Evolutionary conservation across 2,113 vertebrate genomes (phyloP).

Genomic region (Cyphomyrus discorhynchus): DNA sequence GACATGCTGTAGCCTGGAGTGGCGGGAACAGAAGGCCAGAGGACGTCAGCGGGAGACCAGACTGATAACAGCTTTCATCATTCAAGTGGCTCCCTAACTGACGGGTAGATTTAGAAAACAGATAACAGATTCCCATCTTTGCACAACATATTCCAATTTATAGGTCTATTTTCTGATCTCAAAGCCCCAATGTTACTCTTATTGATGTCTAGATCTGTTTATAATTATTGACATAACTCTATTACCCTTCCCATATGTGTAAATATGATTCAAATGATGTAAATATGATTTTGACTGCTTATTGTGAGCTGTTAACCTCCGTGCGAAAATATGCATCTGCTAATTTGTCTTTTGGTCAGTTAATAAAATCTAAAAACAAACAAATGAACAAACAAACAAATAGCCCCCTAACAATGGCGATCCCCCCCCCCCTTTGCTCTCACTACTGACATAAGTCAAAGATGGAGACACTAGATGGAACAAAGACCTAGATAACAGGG

Average conservation of each 20-base stretch:
- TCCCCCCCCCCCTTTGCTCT: neutral
- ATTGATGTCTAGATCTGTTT: neutral
- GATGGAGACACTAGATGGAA: neutral
- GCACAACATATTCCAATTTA: neutral
- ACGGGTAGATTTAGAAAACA: neutral
- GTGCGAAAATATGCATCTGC: neutral
- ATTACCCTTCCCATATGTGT: neutral
- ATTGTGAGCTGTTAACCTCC: neutral
- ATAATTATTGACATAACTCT: neutral
- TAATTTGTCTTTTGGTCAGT: neutral
- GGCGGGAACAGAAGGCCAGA: neutral
- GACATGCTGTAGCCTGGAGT: slow-evolving; percentile 71
- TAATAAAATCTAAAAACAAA: neutral
- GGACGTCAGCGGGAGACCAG: neutral
- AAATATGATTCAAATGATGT: neutral
- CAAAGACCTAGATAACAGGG: neutral
- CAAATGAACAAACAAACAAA: neutral
- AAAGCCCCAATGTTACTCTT: neutral
- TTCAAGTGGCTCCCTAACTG: neutral
- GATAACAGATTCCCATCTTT: neutral
- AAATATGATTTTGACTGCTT: neutral
- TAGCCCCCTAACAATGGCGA: neutral
- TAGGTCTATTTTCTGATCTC: neutral
- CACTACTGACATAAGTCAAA: neutral
- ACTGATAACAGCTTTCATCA: neutral